Base-by-base conservation (phyloP, 2,888 invertebrate genomes). In the Psococerastis gibbosa region DNA sequence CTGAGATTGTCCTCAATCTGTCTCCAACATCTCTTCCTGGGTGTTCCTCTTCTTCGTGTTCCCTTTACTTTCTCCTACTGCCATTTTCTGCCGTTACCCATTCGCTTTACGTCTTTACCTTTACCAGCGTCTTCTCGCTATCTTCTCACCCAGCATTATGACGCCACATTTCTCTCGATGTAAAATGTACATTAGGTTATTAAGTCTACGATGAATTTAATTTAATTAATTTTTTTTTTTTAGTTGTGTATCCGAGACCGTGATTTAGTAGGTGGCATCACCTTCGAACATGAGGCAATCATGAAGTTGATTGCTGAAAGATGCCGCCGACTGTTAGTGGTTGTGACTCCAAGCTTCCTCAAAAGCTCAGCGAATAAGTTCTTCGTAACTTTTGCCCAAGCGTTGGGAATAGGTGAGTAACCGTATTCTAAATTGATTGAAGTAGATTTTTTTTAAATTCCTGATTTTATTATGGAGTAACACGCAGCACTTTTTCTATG, bases 381-480 rank as follows among this genome's bases (percentile, higher is more conserved):
- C 61, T 79, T 82, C 54, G 68, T 79, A 11, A 78, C 76, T 49
- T 83, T 78, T 57, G 84, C 85, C 11, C 82, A 83, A 57, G 78
- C 80, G 4, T 62, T 80, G 34, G 78, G 79, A 52, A 82, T 89
- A 52, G 79, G 84, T 84, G 59, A 64, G 65, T 53, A 47, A 42
- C 46, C 20, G 41, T 32, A 46, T 35, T 42, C 47, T 43, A 27
- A 22, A 44, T 18, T 35, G 31, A 32, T 42, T n/a, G n/a, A 17
- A 34, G 42, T 22, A 13, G n/a, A n/a, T n/a, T n/a, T n/a, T n/a
- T n/a, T 38, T 13, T 32, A 15, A n/a, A 15, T 45, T 43, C 47
- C 2, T 41, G 16, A 45, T 1, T 43, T 46, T 13, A 22, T 41
- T 16, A 17, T 13, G 16, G 20, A 38, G 38, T 8, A 35, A 35